These are phyloP conservation scores for Otolemur crassicaudatus DNA, from an alignment of 2,797 vertebrate genomes.

Conservation along the genomic window DNA sequence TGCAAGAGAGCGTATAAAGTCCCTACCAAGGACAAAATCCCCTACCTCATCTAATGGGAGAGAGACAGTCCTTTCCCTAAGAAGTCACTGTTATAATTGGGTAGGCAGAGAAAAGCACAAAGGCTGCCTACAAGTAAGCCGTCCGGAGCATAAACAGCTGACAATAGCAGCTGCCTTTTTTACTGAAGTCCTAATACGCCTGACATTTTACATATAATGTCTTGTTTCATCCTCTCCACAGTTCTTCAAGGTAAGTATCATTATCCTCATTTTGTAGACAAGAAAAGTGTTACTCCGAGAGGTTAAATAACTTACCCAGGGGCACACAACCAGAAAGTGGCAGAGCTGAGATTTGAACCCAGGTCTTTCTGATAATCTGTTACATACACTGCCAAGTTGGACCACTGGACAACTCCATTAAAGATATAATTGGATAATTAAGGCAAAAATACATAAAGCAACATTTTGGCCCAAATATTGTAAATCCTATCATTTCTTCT, in stretches of 20 bases:
- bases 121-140: neutral
- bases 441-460: constrained; percentile 21
- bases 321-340: constrained; percentile 46
- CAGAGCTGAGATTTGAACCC: constrained; percentile 37
- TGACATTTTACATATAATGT: neutral
- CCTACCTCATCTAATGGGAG: neutral
- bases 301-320: neutral
- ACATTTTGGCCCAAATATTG: neutral
- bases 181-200: neutral
- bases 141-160: neutral
- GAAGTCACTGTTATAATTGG: neutral
- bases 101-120: neutral
- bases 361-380: neutral
- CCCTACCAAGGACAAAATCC: neutral
- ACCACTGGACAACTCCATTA: neutral
- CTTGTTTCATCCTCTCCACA: neutral
- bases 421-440: neutral
- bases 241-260: constrained; percentile 71
- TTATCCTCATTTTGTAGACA: constrained; percentile 69
- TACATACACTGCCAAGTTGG: neutral
- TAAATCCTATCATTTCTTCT: neutral
- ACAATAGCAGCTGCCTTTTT: neutral
- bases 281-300: neutral
- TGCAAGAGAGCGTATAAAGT: neutral
- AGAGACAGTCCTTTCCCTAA: neutral